These are phyloP conservation scores for Andricus curvator DNA, from an alignment of 2,888 invertebrate species.

Conservation along the genomic window DNA sequence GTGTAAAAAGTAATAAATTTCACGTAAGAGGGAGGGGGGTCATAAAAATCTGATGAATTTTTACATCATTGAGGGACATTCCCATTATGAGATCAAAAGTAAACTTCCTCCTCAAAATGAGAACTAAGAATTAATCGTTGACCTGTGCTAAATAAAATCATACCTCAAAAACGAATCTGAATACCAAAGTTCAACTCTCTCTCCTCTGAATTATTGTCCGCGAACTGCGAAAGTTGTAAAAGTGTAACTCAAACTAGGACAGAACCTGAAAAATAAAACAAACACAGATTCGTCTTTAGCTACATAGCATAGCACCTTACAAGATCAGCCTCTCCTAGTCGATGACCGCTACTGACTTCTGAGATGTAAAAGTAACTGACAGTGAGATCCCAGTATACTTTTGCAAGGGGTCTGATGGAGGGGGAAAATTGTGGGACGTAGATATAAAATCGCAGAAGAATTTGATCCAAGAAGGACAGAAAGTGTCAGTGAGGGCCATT, in stretches of 20 bases:
- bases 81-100: too few species aligned
- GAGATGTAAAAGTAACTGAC: background rate
- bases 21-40: too few species aligned
- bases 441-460: background rate
- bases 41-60: too few species aligned
- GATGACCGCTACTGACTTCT: background rate
- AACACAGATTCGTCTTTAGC: background rate
- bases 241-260: background rate
- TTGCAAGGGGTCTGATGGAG: constrained; percentile 5
- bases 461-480: constrained; percentile 33
- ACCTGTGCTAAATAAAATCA: too few species aligned
- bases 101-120: too few species aligned
- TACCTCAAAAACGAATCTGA: background rate
- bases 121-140: too few species aligned
- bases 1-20: too few species aligned
- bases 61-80: too few species aligned
- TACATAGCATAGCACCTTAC: background rate
- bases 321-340: constrained; percentile 3
- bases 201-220: background rate
- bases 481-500: constrained; percentile 51
- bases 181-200: background rate
- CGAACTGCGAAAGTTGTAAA: background rate
- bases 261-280: background rate
- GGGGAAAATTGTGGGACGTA: constrained; percentile 32
- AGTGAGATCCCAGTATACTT: background rate